These are phyloP conservation scores for Germaria angustata DNA, from an alignment of 2,888 invertebrate genomes.

Conservation along the genomic window DNA sequence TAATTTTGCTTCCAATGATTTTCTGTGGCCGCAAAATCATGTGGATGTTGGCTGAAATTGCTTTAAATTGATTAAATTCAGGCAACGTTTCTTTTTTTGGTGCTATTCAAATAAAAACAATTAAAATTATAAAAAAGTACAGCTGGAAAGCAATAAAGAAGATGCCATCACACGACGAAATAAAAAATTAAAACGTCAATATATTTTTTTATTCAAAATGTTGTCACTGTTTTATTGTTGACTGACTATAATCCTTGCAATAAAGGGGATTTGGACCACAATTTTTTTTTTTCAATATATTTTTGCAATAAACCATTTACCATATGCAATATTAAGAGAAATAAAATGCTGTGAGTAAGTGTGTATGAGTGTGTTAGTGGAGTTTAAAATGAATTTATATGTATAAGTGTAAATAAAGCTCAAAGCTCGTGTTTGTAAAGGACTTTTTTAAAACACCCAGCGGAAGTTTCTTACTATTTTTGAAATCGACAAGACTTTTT, in stretches of 20 bases:
- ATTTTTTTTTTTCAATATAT: conserved; percentile 6
- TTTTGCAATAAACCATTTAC: conserved; percentile 7
- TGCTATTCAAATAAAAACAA: background rate
- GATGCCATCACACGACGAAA: conserved; percentile 23
- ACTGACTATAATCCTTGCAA: conserved; percentile 62
- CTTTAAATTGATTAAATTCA: conserved; percentile 20
- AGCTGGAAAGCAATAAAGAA: conserved; percentile 3
- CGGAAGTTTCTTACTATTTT: too few species aligned
- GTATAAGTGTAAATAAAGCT: background rate
- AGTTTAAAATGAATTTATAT: background rate
- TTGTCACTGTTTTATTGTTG: conserved; percentile 53
- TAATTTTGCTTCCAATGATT: background rate
- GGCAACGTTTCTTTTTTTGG: background rate
- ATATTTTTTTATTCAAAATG: background rate
- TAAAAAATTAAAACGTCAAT: conserved; percentile 63
- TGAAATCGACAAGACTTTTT: too few species aligned
- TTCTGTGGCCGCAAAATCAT: conserved; percentile 50
- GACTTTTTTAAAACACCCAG: background rate
- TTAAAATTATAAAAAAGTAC: conserved; percentile 2
- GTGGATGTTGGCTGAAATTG: conserved; percentile 38
- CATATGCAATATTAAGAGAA: conserved; percentile 12
- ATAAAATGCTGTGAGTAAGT: background rate
- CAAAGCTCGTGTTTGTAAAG: background rate
- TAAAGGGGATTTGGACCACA: conserved; percentile 56
- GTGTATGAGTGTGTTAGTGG: background rate